Evolutionary conservation across 2,888 invertebrate species (phyloP), one percentile per base, ranked within the genome.

Genomic region (Tipula unca): DNA sequence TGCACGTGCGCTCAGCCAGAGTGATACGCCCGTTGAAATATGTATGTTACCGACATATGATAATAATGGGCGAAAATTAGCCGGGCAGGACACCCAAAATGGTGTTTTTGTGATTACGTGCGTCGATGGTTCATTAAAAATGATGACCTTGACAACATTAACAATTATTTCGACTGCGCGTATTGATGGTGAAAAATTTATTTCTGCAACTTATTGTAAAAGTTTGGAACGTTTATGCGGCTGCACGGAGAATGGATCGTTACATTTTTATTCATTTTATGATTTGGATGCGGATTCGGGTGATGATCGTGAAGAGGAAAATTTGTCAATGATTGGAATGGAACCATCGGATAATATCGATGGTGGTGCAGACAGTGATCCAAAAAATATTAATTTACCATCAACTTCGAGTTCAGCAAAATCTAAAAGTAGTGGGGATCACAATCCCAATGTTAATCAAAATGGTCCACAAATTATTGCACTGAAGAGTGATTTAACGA

Each of bases 151-250:
- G 82, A 92, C 93, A n/a, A 94, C 94, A 85, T 93, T 97, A 87
- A 93, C 93, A 87, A 92, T 93, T 3, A 90, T 95, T 5, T 94
- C 95, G 0, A 93, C 94, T 87, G 95, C 95, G 35, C 92, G 93
- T 87, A 93, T 95, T 48, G 94, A 94, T 0, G 93, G 93, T 54
- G 93, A 94, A 83, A 94, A 93, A 88, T 97, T 97, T 89, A 93
- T 96, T 14, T 96, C 97, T 0, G 95, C 95, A 1, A 95, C 95
- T 0, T 97, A 96, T 90, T 97, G 97, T 90, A 95, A 96, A 86
- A 96, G 97, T 91, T 93, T 97, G 86, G 97, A 98, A 89, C 93
- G 97, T 85, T 92, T 98, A 36, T 97, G 97, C 90, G 96, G 95
- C 1, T 95, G 96, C 82, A 96, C 97, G 0, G 94, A 93, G 88